Evolutionary conservation across 1,140 invertebrate genomes (phyloP).

Genomic region (Leptinotarsa texana): DNA sequence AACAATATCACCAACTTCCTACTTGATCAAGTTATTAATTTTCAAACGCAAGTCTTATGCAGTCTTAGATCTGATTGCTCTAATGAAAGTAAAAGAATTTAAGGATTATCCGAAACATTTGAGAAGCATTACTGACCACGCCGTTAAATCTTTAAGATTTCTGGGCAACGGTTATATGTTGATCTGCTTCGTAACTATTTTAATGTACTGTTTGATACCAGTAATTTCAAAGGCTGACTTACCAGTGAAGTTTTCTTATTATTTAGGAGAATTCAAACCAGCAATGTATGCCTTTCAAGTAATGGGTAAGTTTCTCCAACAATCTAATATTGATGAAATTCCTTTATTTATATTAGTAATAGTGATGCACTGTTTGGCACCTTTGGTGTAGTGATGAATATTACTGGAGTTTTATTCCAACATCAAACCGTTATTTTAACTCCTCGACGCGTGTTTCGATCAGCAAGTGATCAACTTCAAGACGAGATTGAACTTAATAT

Average conservation of each 20-base stretch:
- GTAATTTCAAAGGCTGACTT: slow-evolving; percentile 18
- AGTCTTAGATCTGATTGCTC: slow-evolving; percentile 15
- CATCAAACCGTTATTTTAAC: too few relatives aligned
- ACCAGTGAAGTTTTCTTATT: slow-evolving; percentile 28
- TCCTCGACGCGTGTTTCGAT: too few relatives aligned
- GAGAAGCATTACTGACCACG: slow-evolving; percentile 16
- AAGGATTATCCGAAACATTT: slow-evolving; percentile 18
- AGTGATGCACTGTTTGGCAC: too few relatives aligned
- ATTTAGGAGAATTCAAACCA: slow-evolving; percentile 15
- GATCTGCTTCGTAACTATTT: neutral
- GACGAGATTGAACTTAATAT: too few relatives aligned
- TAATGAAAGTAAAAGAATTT: slow-evolving; percentile 24
- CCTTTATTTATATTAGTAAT: neutral
- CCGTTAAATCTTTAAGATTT: neutral
- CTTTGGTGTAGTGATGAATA: too few relatives aligned
- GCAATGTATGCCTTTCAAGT: slow-evolving; percentile 30
- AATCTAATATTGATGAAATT: neutral
- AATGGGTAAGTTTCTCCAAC: neutral
- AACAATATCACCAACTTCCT: slow-evolving; percentile 10
- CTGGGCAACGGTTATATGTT: slow-evolving; percentile 20
- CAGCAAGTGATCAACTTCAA: too few relatives aligned
- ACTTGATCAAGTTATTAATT: slow-evolving; percentile 20
- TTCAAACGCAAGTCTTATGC: slow-evolving; percentile 7
- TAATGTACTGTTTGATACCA: slow-evolving; percentile 20
- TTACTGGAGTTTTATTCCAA: too few relatives aligned